Evolutionary conservation across 2,113 vertebrate species (phyloP).

Genomic region (Felis chaus): DNA sequence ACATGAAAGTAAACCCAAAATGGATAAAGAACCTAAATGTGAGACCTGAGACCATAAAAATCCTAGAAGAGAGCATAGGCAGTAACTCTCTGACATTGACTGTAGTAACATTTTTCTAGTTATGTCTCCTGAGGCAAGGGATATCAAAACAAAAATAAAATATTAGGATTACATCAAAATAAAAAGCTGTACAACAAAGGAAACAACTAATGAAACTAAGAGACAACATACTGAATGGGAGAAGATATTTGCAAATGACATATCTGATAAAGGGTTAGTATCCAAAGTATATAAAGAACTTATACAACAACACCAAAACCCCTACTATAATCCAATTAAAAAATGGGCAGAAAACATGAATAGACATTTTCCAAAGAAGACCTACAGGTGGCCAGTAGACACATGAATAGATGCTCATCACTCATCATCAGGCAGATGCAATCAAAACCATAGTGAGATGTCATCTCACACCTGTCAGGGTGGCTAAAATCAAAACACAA

Average conservation of each 20-base stretch:
- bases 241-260: neutral
- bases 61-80: neutral
- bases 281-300: neutral
- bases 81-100: neutral
- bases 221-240: neutral
- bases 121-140: neutral
- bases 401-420: neutral
- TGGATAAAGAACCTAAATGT: neutral
- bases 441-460: neutral
- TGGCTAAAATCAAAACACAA: neutral
- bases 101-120: neutral
- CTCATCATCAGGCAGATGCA: neutral
- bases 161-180: neutral
- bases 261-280: neutral
- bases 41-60: neutral
- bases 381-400: neutral
- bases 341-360: neutral
- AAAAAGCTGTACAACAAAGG: neutral
- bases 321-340: neutral
- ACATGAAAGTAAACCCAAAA: neutral
- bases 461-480: neutral
- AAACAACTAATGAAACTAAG: neutral
- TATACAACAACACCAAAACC: neutral
- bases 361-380: neutral
- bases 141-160: neutral